These are phyloP conservation scores for Rhineura floridana DNA, from an alignment of 2,113 vertebrate genomes.

Conservation along the genomic window DNA sequence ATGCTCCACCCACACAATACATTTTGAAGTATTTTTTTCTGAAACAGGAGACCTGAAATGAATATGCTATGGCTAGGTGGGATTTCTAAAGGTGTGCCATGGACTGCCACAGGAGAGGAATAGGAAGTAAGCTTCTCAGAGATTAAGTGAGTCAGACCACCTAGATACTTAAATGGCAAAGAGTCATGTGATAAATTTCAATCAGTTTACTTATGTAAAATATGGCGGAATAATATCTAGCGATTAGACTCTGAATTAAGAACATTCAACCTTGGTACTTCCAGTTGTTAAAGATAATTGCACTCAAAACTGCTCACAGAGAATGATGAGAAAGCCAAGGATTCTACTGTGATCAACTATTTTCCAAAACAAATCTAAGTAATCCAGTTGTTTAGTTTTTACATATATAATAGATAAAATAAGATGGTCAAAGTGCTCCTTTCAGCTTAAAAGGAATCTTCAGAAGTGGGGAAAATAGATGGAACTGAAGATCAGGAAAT, in stretches of 20 bases:
- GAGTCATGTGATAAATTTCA: not conserved
- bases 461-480: not conserved
- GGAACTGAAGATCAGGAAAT: not conserved
- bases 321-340: not conserved
- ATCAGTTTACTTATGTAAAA: not conserved
- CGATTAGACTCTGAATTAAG: not conserved
- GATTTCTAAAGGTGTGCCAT: not conserved
- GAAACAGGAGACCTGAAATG: conserved; percentile 1
- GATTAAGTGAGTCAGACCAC: not conserved
- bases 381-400: not conserved
- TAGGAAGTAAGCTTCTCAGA: no score
- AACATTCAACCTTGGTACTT: not conserved
- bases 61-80: not conserved
- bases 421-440: no score
- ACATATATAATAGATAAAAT: conserved; percentile 1
- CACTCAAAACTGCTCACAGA: not conserved
- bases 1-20: not conserved
- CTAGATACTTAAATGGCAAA: not conserved
- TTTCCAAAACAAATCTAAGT: not conserved
- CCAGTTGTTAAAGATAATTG: not conserved
- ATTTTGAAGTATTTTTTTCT: not conserved
- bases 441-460: not conserved
- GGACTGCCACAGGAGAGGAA: not conserved
- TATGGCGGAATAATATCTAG: not conserved
- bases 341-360: not conserved